These are phyloP conservation scores for Heterochromis multidens DNA, from an alignment of 2,113 vertebrate genomes.

Conservation along the genomic window DNA sequence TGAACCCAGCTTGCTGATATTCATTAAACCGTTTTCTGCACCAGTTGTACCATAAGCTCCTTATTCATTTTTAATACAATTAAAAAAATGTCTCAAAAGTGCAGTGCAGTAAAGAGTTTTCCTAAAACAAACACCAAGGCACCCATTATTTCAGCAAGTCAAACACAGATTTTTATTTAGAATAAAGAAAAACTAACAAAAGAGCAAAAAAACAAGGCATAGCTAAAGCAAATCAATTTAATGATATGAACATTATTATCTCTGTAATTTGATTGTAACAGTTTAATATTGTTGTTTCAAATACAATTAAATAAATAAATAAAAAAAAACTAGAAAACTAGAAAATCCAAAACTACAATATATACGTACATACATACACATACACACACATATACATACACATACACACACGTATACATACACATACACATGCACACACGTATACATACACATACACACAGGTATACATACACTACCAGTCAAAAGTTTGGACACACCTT, in stretches of 20 bases:
- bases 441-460: too few species aligned
- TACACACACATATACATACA: too few species aligned
- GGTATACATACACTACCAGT: too few species aligned
- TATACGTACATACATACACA: too few species aligned
- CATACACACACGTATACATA: too few species aligned
- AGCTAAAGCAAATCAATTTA: background rate
- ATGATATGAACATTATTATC: background rate
- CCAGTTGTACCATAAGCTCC: background rate
- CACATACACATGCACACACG: too few species aligned
- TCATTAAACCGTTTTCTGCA: background rate
- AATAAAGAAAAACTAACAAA: too few species aligned
- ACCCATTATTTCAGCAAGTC: too few species aligned
- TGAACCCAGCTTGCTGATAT: background rate
- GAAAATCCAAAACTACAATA: background rate
- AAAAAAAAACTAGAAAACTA: background rate
- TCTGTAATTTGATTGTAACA: too few species aligned
- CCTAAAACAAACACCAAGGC: background rate
- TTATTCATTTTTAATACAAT: background rate
- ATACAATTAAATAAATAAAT: background rate
- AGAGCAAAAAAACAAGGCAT: too few species aligned
- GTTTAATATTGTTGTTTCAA: background rate
- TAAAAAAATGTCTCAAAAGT: background rate
- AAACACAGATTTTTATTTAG: too few species aligned
- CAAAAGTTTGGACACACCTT: too few species aligned
- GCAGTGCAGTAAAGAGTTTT: background rate